Conservation (phyloP, 2,888 invertebrate species). For the Mythimna ferrago region DNA sequence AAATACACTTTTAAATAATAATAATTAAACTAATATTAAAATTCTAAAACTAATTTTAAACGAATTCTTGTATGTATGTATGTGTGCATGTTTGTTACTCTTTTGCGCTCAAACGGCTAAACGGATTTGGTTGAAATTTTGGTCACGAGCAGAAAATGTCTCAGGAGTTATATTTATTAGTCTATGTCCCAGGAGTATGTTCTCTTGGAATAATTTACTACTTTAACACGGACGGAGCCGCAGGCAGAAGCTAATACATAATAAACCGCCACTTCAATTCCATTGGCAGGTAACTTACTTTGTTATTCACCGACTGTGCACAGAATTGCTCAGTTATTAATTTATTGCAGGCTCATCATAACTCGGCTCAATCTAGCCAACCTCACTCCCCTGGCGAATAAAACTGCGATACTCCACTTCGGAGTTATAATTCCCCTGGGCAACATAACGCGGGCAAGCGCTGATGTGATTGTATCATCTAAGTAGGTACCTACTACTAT, state of each 20-base stretch:
- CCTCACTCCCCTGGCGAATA: conserved; percentile 18
- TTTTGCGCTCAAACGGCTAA: too few species aligned
- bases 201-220: too few species aligned
- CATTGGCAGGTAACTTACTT: conserved; percentile 24
- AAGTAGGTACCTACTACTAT: neutral
- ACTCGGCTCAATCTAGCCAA: conserved; percentile 38
- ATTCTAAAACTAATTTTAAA: too few species aligned
- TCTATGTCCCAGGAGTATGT: too few species aligned
- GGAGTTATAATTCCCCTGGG: conserved; percentile 53
- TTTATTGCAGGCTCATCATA: conserved; percentile 47
- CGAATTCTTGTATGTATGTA: too few species aligned
- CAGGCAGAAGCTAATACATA: neutral
- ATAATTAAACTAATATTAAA: too few species aligned
- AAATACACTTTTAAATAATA: too few species aligned
- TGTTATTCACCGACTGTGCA: conserved; percentile 34
- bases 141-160: too few species aligned
- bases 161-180: too few species aligned
- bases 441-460: conserved; percentile 44
- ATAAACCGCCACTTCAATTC: conserved; percentile 15
- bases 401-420: conserved; percentile 43
- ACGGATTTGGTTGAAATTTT: too few species aligned
- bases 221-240: too few species aligned
- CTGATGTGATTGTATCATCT: conserved; percentile 45
- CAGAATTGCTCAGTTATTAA: conserved; percentile 29
- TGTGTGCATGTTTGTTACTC: too few species aligned